Evolutionary conservation across 1,140 invertebrate species (phyloP), one percentile per base, ranked within the genome.

Genomic region (Drosophila kikkawai): DNA sequence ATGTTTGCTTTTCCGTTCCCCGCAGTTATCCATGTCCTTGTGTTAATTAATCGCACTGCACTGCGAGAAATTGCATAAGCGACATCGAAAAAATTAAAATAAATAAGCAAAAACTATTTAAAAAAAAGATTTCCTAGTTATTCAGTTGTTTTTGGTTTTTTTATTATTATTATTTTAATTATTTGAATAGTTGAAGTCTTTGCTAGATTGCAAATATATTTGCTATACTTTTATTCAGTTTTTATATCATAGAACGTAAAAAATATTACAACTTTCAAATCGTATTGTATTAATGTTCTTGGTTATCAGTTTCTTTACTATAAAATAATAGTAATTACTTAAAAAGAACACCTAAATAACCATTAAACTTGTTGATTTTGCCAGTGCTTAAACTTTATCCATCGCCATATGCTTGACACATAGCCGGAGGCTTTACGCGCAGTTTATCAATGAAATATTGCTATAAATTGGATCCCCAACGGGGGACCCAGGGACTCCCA

Each of bases 391-490:
- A 77, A 57, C 29, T 45, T 26, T 39, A 61, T 48, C 50, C 56
- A 77, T 56, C 34, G 36, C 69, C 69, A 74, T 74, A 74, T 74
- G 70, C 44, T 56, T 60, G 55, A 32, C 45, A 51, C 59, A 65
- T 44, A 41, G 70, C 51, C 75, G 64, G 70, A 44, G 65, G 65
- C 37, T 71, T 56, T 61, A 50, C 39, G 69, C 67, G 71, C 59
- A 83, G 59, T 87, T 80, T 87, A 83, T 83, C 84, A 88, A 88
- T 88, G 81, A 87, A 88, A 74, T 84, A 78, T 80, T 64, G 74
- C 84, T 70, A 82, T 84, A 87, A 88, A 87, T 80, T 88, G 68
- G 69, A 80, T 59, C 61, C 66, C 60, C 75, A 68, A 50, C 34
- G 45, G 39, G 53, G 56, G 59, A 13, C 36, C 48, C 44, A 39